A percentile compares a stretch with the other conserved stretches of the same genome.
These are phyloP conservation scores for Siphamia tubifer DNA, from an alignment of 2,113 vertebrate species.

Conservation along the genomic window DNA sequence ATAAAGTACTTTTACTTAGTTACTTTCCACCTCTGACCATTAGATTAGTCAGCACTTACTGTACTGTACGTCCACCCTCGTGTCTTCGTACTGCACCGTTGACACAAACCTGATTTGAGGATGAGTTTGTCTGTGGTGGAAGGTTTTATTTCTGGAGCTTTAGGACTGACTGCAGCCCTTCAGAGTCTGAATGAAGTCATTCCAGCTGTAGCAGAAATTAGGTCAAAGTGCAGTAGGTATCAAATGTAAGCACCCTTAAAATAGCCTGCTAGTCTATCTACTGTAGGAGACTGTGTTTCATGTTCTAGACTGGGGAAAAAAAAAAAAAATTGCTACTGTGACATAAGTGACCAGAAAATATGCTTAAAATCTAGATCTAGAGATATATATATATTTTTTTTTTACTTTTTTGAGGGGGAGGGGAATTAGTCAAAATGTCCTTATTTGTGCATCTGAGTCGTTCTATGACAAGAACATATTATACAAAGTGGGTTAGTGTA, in stretches of 20 bases:
- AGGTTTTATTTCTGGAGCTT: slow-evolving; percentile 56
- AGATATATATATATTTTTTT: too few species aligned
- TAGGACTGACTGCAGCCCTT: slow-evolving; percentile 24
- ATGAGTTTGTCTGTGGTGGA: slow-evolving; percentile 18
- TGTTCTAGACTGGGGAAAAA: not conserved
- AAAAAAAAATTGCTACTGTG: not conserved
- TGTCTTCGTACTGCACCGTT: slow-evolving; percentile 24
- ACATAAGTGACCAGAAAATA: not conserved
- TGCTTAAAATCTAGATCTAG: not conserved
- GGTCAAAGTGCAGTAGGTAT: slow-evolving; percentile 47
- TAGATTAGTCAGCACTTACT: slow-evolving; percentile 36
- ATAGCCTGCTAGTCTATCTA: slow-evolving; percentile 35
- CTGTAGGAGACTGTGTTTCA: not conserved
- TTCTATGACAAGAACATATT: not conserved
- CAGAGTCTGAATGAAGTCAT: slow-evolving; percentile 48
- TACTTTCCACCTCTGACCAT: too few species aligned
- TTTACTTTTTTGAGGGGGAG: too few species aligned
- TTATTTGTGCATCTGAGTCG: not conserved
- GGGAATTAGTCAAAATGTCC: not conserved
- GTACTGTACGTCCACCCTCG: slow-evolving; percentile 47
- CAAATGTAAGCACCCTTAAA: slow-evolving; percentile 47
- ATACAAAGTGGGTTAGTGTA: not conserved
- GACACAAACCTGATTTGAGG: slow-evolving; percentile 46
- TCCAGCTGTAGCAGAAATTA: slow-evolving; percentile 49
- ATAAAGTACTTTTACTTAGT: too few species aligned